Base-by-base conservation (phyloP, 2,797 vertebrate genomes). In the Melanotaenia boesemani region DNA sequence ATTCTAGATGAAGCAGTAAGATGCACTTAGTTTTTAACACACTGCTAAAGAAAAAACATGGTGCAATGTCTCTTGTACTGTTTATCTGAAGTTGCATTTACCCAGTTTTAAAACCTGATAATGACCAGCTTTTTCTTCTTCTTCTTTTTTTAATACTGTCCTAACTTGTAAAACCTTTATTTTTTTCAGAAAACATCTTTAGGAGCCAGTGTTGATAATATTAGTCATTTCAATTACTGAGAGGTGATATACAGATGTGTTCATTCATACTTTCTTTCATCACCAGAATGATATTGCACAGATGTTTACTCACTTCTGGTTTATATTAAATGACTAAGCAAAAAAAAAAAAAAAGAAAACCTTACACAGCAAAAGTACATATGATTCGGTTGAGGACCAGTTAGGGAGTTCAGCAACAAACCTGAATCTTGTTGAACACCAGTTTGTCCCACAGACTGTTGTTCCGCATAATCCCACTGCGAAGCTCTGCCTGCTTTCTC, bases 361-460 rank as follows among this genome's bases (percentile, higher is more conserved):
- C 1, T 55, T 12, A 26, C 7, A 30, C 28, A 30, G 55, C 28
- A 30, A 28, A 57, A 16, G 30, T 9, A 32, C 7, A 7, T 57
- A 5, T 30, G 15, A 30, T 54, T 26, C 22, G 28, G 18, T 22
- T n/a, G 15, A 6, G 48, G 28, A 24, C 10, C n/a, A 32, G 10
- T 18, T 34, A n/a, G 3, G 44, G 15, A 26, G 56, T 56, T 55
- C 12, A 56, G 67, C 10, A 28, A 70, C 90, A 70, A 60, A 95
- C 95, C 93, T 96, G 95, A 50, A 96, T 95, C 88, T 86, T 93
- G 82, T 92, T 95, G 87, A 96, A 95, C 58, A 96, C 88, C 79
- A 96, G 91, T 76, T 87, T 89, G 91, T 96, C 95, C 95, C 95
- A 95, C 69, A 95, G 62, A 36, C 94, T 95, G 92, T 95, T 93